A percentile compares a stretch with the other conserved stretches of the same genome.
Conservation (phyloP, 2,797 vertebrate species). For the Setipinna tenuifilis region DNA sequence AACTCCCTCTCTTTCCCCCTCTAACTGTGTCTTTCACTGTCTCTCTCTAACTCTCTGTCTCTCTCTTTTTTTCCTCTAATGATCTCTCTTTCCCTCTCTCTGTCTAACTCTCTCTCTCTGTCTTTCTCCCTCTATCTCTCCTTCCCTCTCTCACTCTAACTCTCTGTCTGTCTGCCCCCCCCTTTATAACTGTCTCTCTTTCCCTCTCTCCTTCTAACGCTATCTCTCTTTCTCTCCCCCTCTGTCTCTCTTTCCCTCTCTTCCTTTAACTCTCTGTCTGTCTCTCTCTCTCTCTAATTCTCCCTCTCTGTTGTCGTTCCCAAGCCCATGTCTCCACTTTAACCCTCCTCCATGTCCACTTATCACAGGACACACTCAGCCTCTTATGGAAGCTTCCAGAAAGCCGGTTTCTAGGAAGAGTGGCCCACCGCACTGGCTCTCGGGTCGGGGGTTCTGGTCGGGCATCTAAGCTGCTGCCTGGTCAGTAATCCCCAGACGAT, state of each 20-base stretch:
- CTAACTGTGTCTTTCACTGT: no score
- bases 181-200: no score
- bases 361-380: not conserved
- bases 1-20: no score
- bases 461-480: not conserved
- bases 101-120: no score
- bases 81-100: no score
- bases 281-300: not conserved
- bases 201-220: no score
- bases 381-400: not conserved
- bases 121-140: no score
- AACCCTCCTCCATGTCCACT: not conserved
- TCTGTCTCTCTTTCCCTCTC: not conserved
- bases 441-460: not conserved
- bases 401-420: not conserved
- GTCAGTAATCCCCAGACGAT: not conserved
- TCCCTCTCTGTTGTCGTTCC: not conserved
- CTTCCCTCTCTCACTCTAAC: no score
- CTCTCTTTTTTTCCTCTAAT: no score
- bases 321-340: not conserved
- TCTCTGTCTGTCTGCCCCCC: no score
- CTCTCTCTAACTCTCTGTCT: no score
- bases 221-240: not conserved
- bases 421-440: not conserved
- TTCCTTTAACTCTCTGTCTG: not conserved